A percentile compares a stretch with the other conserved stretches of the same genome.
phyloP scores from a whole-genome alignment of 2,113 vertebrate species.

The Chamaetylas fuelleborni region DNA sequence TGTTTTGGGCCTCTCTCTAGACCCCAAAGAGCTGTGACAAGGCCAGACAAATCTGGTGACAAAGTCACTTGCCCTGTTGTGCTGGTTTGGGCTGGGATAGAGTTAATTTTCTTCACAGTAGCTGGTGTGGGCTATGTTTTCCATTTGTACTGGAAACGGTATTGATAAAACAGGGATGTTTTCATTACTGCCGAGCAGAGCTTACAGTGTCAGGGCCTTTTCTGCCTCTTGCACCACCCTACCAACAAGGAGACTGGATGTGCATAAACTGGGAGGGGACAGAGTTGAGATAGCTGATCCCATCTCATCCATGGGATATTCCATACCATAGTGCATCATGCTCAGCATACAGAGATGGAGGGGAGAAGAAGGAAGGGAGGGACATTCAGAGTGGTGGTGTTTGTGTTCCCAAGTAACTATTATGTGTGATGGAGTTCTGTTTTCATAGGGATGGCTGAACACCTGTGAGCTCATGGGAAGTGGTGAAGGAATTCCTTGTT shows the following conservation, averaged over 20 bases:
- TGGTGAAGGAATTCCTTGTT: background rate
- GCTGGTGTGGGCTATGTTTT: background rate
- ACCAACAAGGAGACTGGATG: too few species aligned
- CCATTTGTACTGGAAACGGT: background rate
- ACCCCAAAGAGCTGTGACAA: background rate
- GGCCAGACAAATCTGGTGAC: background rate
- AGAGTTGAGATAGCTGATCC: background rate
- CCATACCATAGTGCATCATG: background rate
- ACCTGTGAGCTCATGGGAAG: background rate
- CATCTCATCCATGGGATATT: background rate
- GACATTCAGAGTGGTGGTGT: fast-evolving
- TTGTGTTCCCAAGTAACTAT: background rate
- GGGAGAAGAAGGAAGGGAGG: background rate
- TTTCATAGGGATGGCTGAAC: background rate
- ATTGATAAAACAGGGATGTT: background rate
- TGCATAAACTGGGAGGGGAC: background rate
- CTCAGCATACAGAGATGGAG: background rate
- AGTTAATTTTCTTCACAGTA: background rate
- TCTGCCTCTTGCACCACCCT: background rate
- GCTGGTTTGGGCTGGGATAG: background rate
- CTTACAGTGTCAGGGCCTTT: background rate
- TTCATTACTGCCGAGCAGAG: background rate
- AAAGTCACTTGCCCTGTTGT: background rate
- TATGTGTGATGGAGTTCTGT: background rate
- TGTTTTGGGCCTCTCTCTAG: background rate